Evolutionary conservation across 1,140 invertebrate genomes (phyloP).

Genomic region (Batillaria attramentaria): DNA sequence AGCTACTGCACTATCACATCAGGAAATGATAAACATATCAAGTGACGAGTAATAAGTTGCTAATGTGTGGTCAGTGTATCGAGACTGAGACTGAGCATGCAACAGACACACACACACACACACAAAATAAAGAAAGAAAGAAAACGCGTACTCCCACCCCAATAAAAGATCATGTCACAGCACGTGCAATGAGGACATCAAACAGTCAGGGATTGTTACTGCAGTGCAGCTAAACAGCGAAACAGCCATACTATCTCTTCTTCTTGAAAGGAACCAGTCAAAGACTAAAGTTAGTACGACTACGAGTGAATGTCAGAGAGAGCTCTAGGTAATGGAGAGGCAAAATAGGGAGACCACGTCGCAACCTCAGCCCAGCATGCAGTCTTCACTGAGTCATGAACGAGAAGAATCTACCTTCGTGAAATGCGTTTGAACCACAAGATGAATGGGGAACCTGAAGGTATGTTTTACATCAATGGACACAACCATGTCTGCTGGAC

Average conservation of each 20-base stretch:
- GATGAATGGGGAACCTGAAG: slow-evolving; percentile 14
- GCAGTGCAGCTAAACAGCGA: too few species aligned
- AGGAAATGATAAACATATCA: too few species aligned
- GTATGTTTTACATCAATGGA: slow-evolving; percentile 22
- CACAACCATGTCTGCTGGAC: slow-evolving; percentile 21
- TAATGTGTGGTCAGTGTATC: not conserved
- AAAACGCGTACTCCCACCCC: not conserved
- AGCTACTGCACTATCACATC: too few species aligned
- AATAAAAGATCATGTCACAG: too few species aligned
- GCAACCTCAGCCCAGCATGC: not conserved
- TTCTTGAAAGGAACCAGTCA: too few species aligned
- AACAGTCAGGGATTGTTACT: too few species aligned
- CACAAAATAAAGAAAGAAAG: not conserved
- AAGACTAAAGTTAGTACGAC: not conserved
- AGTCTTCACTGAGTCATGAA: not conserved
- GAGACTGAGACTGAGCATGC: not conserved
- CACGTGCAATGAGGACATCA: too few species aligned
- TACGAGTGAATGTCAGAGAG: not conserved
- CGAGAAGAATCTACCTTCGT: not conserved
- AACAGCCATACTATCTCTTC: too few species aligned
- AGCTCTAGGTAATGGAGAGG: not conserved
- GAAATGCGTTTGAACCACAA: slow-evolving; percentile 14
- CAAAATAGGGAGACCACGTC: not conserved
- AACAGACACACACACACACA: not conserved
- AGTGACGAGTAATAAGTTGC: too few species aligned